Conservation (phyloP, 2,888 invertebrate genomes). For the Rhagonycha lutea region DNA sequence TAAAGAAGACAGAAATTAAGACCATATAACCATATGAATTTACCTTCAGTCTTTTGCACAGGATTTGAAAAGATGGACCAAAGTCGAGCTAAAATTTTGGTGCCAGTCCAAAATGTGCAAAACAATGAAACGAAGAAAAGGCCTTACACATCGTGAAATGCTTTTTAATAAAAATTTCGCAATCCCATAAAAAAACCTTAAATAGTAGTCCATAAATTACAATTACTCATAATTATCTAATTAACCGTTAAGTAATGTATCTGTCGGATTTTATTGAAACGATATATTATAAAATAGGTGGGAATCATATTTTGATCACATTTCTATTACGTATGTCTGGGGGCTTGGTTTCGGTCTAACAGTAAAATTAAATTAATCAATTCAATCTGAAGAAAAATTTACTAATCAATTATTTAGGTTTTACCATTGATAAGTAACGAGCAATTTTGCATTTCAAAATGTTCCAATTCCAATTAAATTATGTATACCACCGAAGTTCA, state of each 20-base stretch:
- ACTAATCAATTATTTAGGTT: neutral
- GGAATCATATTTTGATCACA: neutral
- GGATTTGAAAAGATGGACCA: too few species aligned
- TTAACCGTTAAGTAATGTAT: neutral
- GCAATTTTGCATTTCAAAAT: neutral
- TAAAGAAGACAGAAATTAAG: too few species aligned
- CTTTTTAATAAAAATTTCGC: neutral
- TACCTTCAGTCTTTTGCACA: too few species aligned
- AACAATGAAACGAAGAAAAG: neutral
- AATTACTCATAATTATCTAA: neutral
- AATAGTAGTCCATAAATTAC: neutral
- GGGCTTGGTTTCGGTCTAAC: neutral
- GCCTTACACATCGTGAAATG: neutral
- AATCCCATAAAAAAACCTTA: neutral
- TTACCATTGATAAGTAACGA: neutral
- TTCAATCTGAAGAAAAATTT: neutral
- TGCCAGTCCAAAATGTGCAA: too few species aligned
- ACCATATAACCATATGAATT: too few species aligned
- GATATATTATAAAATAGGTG: neutral
- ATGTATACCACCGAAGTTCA: neutral
- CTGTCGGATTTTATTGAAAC: neutral
- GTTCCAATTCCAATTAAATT: neutral
- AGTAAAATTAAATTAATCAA: neutral
- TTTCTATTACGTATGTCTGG: neutral
- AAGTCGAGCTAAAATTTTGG: too few species aligned